phyloP scores from a whole-genome alignment of 1,140 invertebrate genomes.

The Ectropis grisescens region DNA sequence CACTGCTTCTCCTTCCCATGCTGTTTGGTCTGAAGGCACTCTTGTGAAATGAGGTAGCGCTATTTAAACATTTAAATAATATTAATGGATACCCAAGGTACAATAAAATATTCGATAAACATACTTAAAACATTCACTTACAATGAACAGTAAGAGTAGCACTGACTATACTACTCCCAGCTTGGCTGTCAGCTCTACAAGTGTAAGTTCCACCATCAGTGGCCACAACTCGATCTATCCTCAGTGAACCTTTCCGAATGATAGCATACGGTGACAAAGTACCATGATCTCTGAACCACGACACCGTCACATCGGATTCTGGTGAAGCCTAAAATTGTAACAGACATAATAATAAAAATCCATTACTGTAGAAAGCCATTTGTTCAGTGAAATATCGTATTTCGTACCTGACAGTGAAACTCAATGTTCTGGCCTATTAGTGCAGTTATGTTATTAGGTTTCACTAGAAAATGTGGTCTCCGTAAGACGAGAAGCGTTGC shows the following conservation, averaged over 20 bases:
- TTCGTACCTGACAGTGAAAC: conserved; percentile 65
- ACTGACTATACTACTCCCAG: conserved; percentile 50
- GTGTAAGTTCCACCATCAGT: conserved; percentile 61
- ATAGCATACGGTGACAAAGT: conserved; percentile 54
- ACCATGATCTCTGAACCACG: conserved; percentile 53
- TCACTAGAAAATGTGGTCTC: conserved; percentile 68
- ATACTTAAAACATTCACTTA: conserved; percentile 27
- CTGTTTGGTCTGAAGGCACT: conserved; percentile 87
- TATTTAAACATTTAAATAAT: no score
- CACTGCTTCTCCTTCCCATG: conserved; percentile 83
- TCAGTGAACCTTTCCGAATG: conserved; percentile 46
- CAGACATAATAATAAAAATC: background rate
- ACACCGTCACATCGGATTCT: conserved; percentile 56
- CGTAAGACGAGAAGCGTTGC: conserved; percentile 83
- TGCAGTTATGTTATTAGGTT: conserved; percentile 65
- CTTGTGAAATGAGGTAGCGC: conserved; percentile 91
- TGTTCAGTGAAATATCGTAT: no score
- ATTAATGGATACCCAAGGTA: no score
- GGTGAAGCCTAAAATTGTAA: conserved; percentile 47
- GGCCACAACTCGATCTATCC: conserved; percentile 54
- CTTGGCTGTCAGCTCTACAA: conserved; percentile 64
- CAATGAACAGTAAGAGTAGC: conserved; percentile 62
- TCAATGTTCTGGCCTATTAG: conserved; percentile 64
- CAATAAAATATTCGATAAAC: no score
- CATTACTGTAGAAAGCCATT: background rate